Conservation (phyloP, 2,888 invertebrate genomes). For the Pyralis farinalis region DNA sequence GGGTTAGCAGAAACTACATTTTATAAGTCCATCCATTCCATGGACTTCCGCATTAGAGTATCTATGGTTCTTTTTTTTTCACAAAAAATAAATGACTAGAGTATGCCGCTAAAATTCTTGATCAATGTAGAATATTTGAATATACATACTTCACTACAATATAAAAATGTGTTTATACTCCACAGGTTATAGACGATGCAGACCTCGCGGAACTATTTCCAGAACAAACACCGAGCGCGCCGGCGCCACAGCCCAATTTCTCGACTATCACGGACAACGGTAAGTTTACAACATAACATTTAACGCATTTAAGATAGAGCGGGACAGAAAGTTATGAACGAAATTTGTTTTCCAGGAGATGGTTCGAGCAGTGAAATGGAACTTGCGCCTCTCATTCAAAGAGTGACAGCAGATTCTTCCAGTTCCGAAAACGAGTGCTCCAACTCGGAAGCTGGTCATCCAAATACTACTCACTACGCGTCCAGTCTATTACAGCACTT, state of each 20-base stretch:
- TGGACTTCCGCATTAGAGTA: too few relatives aligned
- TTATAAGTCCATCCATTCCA: too few relatives aligned
- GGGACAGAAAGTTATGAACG: background rate
- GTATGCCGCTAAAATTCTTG: too few relatives aligned
- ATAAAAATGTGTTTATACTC: constrained; percentile 12
- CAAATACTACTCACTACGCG: constrained; percentile 83
- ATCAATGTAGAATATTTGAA: too few relatives aligned
- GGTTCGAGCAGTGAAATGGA: constrained; percentile 89
- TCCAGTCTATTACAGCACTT: constrained; percentile 90
- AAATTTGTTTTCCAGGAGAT: constrained; percentile 64
- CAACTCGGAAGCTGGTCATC: constrained; percentile 74
- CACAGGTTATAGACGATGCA: constrained; percentile 88
- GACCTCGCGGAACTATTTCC: constrained; percentile 89
- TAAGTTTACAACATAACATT: constrained; percentile 25
- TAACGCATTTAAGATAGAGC: too few relatives aligned
- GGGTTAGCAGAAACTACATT: too few relatives aligned
- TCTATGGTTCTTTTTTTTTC: too few relatives aligned
- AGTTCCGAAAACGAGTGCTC: constrained; percentile 87
- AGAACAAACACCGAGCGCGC: constrained; percentile 82
- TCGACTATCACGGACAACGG: constrained; percentile 75
- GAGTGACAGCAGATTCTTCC: constrained; percentile 84
- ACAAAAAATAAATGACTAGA: too few relatives aligned
- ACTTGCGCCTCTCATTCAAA: constrained; percentile 86
- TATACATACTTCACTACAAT: too few relatives aligned
- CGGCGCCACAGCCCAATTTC: constrained; percentile 82